These are phyloP conservation scores for Archegozetes longisetosus DNA, from an alignment of 1,140 invertebrate species.

Conservation along the genomic window DNA sequence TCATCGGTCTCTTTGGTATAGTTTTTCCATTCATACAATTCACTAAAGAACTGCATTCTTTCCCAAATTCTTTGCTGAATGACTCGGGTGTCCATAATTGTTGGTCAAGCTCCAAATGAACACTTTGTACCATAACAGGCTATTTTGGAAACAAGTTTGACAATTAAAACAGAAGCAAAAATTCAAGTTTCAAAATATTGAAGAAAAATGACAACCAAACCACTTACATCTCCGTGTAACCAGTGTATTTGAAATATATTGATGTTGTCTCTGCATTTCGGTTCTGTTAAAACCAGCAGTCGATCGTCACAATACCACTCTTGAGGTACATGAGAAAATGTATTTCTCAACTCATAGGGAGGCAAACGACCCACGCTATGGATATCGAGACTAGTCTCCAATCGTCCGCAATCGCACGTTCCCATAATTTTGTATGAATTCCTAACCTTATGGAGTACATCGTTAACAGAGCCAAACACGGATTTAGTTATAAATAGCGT, in stretches of 20 bases:
- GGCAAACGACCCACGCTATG: neutral
- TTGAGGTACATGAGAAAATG: conserved; percentile 41
- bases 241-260: conserved; percentile 85
- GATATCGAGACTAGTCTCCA: neutral
- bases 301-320: conserved; percentile 68
- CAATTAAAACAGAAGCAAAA: no score
- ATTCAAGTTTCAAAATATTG: conserved; percentile 16
- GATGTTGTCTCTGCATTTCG: conserved; percentile 54
- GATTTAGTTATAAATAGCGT: neutral
- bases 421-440: neutral
- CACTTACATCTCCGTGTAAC: conserved; percentile 51
- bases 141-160: conserved; percentile 32
- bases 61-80: conserved; percentile 45
- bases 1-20: conserved; percentile 68
- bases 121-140: conserved; percentile 85
- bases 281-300: conserved; percentile 65
- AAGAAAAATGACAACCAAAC: conserved; percentile 11
- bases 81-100: conserved; percentile 78
- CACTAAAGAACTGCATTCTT: conserved; percentile 37
- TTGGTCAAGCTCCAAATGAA: conserved; percentile 54
- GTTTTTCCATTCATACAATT: conserved; percentile 72
- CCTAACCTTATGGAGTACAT: neutral
- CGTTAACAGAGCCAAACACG: neutral
- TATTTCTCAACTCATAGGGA: conserved; percentile 25
- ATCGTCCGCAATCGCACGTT: neutral